phyloP scores from a whole-genome alignment of 1,140 invertebrate species.

The Palaemon carinicauda region DNA sequence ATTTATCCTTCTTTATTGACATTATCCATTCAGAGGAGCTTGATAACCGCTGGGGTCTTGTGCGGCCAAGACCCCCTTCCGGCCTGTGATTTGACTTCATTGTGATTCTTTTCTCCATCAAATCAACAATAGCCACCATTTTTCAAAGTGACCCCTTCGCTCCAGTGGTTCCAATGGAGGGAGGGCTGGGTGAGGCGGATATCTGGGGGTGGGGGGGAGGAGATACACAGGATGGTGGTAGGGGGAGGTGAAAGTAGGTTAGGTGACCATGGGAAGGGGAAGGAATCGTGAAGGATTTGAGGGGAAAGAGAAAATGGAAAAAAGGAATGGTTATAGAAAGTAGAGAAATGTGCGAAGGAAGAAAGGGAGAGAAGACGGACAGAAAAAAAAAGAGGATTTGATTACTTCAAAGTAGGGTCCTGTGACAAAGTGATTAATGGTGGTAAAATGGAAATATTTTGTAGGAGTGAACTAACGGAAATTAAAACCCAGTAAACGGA shows the following conservation, averaged over 20 bases:
- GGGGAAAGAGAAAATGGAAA: background rate
- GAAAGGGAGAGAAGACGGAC: background rate
- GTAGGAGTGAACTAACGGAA: no score
- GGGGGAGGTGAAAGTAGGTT: background rate
- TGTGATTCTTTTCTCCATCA: constrained; percentile 44
- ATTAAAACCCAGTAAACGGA: no score
- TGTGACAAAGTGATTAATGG: no score
- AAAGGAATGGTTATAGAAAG: background rate
- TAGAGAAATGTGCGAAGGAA: background rate
- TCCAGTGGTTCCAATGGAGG: background rate
- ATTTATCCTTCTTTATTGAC: background rate
- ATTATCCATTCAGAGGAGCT: background rate
- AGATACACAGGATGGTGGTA: background rate
- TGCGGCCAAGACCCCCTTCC: background rate
- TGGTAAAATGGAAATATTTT: no score
- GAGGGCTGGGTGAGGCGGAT: background rate
- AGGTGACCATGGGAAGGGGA: background rate
- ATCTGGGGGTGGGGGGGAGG: background rate
- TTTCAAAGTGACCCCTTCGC: constrained; percentile 36
- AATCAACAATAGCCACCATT: constrained; percentile 42
- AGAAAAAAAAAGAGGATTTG: background rate
- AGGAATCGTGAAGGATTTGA: background rate
- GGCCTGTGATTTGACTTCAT: constrained; percentile 42
- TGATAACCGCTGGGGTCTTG: background rate
- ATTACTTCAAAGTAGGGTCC: background rate